Evolutionary conservation across 2,113 vertebrate species (phyloP), one percentile per base, ranked within the genome.

Genomic region (Syngnathus typhle): DNA sequence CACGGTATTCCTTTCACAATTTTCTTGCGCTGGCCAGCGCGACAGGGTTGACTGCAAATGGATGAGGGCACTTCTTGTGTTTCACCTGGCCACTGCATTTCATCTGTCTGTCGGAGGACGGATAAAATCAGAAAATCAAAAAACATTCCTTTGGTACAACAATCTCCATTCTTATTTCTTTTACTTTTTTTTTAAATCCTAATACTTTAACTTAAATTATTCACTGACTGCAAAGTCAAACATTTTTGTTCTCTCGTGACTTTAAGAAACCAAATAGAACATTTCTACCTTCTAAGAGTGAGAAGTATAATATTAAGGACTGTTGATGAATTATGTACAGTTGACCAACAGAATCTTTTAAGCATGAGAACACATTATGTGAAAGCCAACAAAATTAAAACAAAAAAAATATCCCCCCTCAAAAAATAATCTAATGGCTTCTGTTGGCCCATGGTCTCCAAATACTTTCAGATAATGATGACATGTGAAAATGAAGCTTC

Each of bases 1-100:
- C 96, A 98, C 1, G 95, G 94, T 69, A 96, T 96, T 75, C 96
- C 96, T 82, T 98, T 98, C 78, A 96, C 95, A 0, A 91, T 88
- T 88, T 98, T 98, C 88, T 97, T 98, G 69, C 95, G 92, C 85
- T 98, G 94, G 0, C 96, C 96, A 0, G 93, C 91, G 49, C 91
- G 93, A 82, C 96, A 98, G 19, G 95, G 96, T 64, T 94, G 93
- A 86, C 95, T 98, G 90, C 96, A 98, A 82, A 98, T 95, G 68
- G 96, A 98, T 36, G 89, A 91, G 19, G 96, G 96, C 46, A 92
- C 85, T 75, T 92, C 91, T 49, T 84, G 92, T 5, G 89, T 84
- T 0, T 87, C 92, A 7, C 94, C 93, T 0, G 95, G 94, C 95
- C 95, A 98, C 73, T 92, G 92, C 93, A 98, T 94, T 71, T 82